Evolutionary conservation across 2,797 vertebrate genomes (phyloP).

Genomic region (Meriones psammophilus): DNA sequence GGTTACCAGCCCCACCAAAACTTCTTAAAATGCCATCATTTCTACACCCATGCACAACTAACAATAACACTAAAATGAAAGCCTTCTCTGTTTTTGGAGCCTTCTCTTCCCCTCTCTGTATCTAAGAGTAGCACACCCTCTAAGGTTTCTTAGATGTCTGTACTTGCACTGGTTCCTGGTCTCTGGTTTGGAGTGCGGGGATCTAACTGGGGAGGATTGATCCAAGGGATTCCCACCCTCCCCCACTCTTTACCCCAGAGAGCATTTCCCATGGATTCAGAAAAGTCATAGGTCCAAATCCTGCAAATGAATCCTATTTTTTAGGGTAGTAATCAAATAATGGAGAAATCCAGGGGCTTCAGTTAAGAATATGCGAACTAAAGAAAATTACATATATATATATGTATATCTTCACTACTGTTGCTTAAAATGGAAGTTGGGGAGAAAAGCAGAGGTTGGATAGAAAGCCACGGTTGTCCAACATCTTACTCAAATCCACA

Average conservation of each 20-base stretch:
- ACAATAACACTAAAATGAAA: slow-evolving; percentile 30
- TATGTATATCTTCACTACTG: neutral
- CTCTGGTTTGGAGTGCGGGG: slow-evolving; percentile 38
- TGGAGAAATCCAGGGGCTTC: neutral
- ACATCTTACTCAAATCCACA: neutral
- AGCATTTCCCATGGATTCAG: neutral
- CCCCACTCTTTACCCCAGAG: neutral
- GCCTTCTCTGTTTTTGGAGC: neutral
- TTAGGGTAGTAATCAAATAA: neutral
- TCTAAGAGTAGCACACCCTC: neutral
- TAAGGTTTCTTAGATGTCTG: neutral
- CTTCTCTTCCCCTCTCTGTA: neutral
- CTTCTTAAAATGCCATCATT: neutral
- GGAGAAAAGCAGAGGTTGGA: neutral
- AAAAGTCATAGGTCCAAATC: neutral
- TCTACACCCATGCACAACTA: neutral
- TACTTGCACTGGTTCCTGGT: slow-evolving; percentile 6
- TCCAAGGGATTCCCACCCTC: neutral
- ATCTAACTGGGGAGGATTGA: slow-evolving; percentile 36
- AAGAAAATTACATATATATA: neutral
- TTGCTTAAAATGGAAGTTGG: neutral
- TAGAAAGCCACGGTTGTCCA: neutral
- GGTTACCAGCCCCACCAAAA: neutral
- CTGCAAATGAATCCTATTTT: neutral
- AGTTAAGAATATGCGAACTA: neutral